Evolutionary conservation across 1,140 invertebrate genomes (phyloP).

Genomic region (Hypsibius dujardini): DNA sequence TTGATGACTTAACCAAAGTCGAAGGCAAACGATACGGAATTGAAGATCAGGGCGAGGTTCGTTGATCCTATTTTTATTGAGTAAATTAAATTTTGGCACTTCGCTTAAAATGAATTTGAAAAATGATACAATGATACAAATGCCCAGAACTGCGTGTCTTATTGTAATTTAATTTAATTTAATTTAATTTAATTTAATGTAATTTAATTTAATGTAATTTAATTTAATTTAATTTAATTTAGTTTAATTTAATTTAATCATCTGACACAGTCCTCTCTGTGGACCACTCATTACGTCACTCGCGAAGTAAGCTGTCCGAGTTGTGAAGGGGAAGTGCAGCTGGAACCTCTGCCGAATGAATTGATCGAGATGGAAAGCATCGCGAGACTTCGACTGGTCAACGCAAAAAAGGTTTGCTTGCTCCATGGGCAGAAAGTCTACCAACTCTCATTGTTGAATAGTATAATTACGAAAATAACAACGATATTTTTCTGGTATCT

Average conservation of each 20-base stretch:
- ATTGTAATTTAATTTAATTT: too few species aligned
- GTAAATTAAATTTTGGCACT: too few species aligned
- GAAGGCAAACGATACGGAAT: background rate
- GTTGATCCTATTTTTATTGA: too few species aligned
- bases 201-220: too few species aligned
- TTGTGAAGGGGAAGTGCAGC: constrained; percentile 24
- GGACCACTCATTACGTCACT: constrained; percentile 13
- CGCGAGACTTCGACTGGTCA: constrained; percentile 30
- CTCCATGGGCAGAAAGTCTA: constrained; percentile 24
- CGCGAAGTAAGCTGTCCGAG: constrained; percentile 5
- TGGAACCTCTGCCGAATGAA: constrained; percentile 29
- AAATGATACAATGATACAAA: too few species aligned
- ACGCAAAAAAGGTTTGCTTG: constrained; percentile 32
- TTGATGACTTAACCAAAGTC: constrained; percentile 30
- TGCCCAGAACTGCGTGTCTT: too few species aligned
- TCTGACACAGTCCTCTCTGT: background rate
- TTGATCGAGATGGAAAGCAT: constrained; percentile 30
- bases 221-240: too few species aligned
- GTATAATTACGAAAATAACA: constrained; percentile 7
- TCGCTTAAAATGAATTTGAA: too few species aligned
- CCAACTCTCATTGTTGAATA: constrained; percentile 20
- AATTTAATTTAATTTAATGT: too few species aligned
- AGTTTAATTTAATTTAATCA: too few species aligned
- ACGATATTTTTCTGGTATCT: background rate
- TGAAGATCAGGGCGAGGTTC: background rate